Conservation (phyloP, 2,888 invertebrate species). For the Noctuana brunneofusca region DNA sequence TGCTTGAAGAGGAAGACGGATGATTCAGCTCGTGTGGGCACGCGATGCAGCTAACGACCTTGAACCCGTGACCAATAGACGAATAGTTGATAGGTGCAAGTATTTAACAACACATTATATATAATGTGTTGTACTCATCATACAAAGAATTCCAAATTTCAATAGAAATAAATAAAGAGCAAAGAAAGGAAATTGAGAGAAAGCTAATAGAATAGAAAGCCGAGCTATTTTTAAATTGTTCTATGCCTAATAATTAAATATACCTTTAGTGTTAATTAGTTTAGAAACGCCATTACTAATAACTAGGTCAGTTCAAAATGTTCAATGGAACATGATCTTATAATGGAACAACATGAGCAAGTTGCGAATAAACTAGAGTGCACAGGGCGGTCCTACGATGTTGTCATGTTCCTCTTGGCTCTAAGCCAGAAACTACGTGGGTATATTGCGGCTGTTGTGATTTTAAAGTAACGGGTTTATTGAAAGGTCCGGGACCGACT, state of each 20-base stretch:
- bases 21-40: conserved; percentile 72
- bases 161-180: no score
- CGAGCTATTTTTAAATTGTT: no score
- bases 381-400: conserved; percentile 24
- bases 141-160: no score
- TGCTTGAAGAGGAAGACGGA: conserved; percentile 56
- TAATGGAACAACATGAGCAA: conserved; percentile 27
- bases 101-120: no score
- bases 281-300: conserved; percentile 1
- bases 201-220: background rate
- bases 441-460: conserved; percentile 26
- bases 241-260: background rate
- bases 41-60: conserved; percentile 69
- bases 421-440: conserved; percentile 12
- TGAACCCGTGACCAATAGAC: conserved; percentile 60
- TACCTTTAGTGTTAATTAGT: conserved; percentile 14
- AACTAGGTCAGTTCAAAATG: conserved; percentile 24
- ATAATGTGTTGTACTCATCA: background rate
- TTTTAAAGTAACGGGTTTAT: conserved; percentile 21
- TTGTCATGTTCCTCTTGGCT: conserved; percentile 17
- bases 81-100: conserved; percentile 19
- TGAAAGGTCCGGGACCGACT: conserved; percentile 7
- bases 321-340: conserved; percentile 31
- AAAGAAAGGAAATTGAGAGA: background rate
- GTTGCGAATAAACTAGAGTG: conserved; percentile 14